phyloP scores from a whole-genome alignment of 2,113 vertebrate species.

The Corythornis madagascariensis region DNA sequence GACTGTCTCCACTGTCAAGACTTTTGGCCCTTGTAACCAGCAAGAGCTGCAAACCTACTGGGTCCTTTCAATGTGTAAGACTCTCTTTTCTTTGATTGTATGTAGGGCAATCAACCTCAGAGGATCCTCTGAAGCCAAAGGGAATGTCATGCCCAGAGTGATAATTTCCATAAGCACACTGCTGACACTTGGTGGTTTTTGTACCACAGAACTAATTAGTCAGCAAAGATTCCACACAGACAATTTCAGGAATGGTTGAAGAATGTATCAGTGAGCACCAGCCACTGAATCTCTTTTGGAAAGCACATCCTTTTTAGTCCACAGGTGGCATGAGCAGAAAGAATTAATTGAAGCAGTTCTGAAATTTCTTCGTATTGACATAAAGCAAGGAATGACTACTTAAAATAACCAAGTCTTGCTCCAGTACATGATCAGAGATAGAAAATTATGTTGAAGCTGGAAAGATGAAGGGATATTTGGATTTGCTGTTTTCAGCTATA shows the following conservation, averaged over 20 bases:
- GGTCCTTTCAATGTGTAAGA: neutral
- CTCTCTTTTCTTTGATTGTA: neutral
- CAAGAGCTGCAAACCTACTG: neutral
- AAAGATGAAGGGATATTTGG: conserved; percentile 9
- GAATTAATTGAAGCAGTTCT: conserved; percentile 2
- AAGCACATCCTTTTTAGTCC: neutral
- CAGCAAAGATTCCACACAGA: neutral
- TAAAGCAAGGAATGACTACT: conserved; percentile 12
- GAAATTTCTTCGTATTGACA: conserved; percentile 14
- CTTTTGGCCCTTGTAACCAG: neutral
- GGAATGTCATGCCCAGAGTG: neutral
- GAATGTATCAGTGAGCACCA: neutral
- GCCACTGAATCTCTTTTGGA: neutral
- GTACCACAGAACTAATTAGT: neutral
- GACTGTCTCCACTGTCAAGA: neutral
- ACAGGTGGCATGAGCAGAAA: neutral
- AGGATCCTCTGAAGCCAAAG: neutral
- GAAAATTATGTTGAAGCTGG: neutral
- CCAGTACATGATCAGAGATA: neutral
- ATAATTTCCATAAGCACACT: neutral
- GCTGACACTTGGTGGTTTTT: rapidly evolving
- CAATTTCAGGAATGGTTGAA: neutral
- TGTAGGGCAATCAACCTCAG: neutral
- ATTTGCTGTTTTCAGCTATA: conserved; percentile 18
- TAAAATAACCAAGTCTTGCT: conserved; percentile 25